Conservation (phyloP, 2,797 vertebrate genomes). For the Bucorvus abyssinicus region DNA sequence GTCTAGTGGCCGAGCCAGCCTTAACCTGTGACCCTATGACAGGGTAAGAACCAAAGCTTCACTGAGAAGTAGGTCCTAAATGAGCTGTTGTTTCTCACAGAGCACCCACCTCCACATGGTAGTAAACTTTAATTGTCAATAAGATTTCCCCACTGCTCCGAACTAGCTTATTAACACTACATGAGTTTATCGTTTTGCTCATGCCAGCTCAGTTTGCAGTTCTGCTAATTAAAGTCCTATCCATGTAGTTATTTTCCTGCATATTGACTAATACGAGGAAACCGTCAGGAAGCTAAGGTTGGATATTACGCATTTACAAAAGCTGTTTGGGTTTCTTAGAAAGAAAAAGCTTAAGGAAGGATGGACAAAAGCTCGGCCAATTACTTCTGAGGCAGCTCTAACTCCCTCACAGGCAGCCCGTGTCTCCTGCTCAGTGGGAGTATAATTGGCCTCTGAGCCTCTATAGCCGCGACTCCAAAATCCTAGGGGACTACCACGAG, state of each 20-base stretch:
- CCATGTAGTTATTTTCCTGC: slow-evolving; percentile 13
- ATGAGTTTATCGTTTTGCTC: background rate
- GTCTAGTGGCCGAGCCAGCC: no score
- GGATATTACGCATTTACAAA: slow-evolving; percentile 41
- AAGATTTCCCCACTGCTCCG: background rate
- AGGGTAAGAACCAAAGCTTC: background rate
- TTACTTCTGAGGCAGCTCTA: no score
- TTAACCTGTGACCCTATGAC: background rate
- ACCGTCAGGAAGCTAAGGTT: slow-evolving; percentile 45
- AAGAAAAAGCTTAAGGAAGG: slow-evolving; percentile 36
- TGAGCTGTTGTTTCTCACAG: background rate
- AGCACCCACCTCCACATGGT: background rate
- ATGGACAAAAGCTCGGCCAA: background rate
- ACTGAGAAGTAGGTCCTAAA: background rate
- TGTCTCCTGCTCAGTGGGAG: no score
- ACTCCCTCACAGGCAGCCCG: no score
- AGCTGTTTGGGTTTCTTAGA: slow-evolving; percentile 33
- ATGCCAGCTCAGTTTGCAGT: background rate
- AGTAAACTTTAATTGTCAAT: slow-evolving; percentile 11
- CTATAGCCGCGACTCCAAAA: no score
- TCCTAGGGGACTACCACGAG: no score
- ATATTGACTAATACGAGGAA: slow-evolving; percentile 57
- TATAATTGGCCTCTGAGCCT: no score
- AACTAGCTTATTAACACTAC: background rate
- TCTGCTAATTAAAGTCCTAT: slow-evolving; percentile 1